A percentile compares a stretch with the other conserved stretches of the same genome.
These are phyloP conservation scores for Clitarchus hookeri DNA, from an alignment of 2,888 invertebrate genomes.

Conservation along the genomic window DNA sequence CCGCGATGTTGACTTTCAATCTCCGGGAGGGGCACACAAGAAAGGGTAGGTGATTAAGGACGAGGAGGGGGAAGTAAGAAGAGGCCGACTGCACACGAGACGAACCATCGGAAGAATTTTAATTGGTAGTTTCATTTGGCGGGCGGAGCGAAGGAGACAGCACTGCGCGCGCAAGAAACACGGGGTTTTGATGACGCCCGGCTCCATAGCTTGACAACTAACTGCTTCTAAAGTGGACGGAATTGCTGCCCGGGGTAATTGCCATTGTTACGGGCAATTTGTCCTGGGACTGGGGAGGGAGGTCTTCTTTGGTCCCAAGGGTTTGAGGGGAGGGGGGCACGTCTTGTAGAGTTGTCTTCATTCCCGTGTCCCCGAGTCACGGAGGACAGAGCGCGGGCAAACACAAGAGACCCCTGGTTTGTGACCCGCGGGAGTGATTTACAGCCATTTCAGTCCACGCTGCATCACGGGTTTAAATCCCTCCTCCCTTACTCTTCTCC, in stretches of 20 bases:
- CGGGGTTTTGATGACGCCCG: background rate
- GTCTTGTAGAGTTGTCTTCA: background rate
- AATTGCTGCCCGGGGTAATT: background rate
- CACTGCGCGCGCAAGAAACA: background rate
- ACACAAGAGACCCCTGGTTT: background rate
- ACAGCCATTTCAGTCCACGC: background rate
- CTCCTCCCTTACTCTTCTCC: background rate
- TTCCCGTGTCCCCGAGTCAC: background rate
- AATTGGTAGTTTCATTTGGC: background rate
- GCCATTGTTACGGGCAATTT: slow-evolving; percentile 14
- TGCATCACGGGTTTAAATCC: too few species aligned
- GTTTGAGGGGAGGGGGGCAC: background rate
- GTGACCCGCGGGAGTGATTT: background rate
- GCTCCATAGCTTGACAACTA: background rate
- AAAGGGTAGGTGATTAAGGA: background rate
- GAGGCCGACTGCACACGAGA: background rate
- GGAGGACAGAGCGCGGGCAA: background rate
- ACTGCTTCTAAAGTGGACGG: slow-evolving; percentile 8
- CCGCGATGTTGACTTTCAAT: too few species aligned
- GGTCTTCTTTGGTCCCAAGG: background rate
- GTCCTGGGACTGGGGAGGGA: background rate
- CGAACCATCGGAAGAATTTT: background rate
- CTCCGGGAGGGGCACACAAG: background rate
- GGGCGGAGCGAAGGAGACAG: background rate
- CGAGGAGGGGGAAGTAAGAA: background rate